Base-by-base conservation (phyloP, 2,797 vertebrate species). In the Epinephelus coioides region DNA sequence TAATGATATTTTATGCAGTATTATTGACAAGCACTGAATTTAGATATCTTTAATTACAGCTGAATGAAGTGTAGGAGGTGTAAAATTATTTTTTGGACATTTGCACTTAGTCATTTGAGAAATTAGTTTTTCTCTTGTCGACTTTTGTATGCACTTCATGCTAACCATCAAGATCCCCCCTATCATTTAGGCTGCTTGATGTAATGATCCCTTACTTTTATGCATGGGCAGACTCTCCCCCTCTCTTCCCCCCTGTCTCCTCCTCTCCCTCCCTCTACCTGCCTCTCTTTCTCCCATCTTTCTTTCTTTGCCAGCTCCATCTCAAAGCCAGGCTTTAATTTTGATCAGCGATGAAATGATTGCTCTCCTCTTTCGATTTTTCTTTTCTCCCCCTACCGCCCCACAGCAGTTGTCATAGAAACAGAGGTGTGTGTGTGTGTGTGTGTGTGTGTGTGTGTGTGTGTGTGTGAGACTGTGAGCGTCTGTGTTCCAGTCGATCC, bases 361-460 rank as follows among this genome's bases (percentile, higher is more conserved):
- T 92, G 86, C 88, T 86, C 88, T 90, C 90, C 85, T 90, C 80
- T 85, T 89, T 92, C 86, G 69, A 88, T 94, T 92, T 91, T 89
- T 91, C 86, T 88, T 83, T 76, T 72, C 81, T 56, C 61, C 76
- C 63, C 79, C 76, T 72, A 86, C 66, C 80, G 79, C 85, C 86
- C 72, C 53, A 81, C 89, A 85, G 91, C 89, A 87, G 97, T 98
- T 97, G 94, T 95, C 95, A 97, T 96, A 95, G 95, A 95, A 96
- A 98, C 96, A 86, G 94, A 94, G 90, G 62, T 40, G 27, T 87
- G 79, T 84, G 81, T 85, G 82, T 79, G 53, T 54, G 68, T 50
- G 43, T 63, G 71, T 57, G 54, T 21, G 63, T 40, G 56, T 34
- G 53, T 70, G 62, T 43, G 49, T 63, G 71, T 57, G 54, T 47